Evolutionary conservation across 1,140 invertebrate species (phyloP).

Genomic region (Brachionus paranguensis): DNA sequence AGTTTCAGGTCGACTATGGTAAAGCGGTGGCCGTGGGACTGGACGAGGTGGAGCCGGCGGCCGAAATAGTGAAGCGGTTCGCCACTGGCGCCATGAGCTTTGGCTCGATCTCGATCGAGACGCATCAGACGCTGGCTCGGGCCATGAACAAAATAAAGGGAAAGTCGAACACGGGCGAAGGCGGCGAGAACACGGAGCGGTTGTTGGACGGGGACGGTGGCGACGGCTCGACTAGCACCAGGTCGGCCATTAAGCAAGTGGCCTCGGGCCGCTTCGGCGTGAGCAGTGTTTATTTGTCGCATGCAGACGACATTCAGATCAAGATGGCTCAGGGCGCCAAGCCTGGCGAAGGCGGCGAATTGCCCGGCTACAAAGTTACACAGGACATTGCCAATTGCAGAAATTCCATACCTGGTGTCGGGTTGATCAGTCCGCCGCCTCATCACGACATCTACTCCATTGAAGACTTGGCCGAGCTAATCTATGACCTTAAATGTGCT

Average conservation of each 20-base stretch:
- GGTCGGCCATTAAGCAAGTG: conserved; percentile 69
- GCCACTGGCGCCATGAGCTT: conserved; percentile 78
- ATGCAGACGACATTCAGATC: conserved; percentile 64
- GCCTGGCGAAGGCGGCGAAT: conserved; percentile 56
- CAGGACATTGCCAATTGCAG: conserved; percentile 88
- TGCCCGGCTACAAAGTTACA: conserved; percentile 65
- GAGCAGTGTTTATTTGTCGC: conserved; percentile 88
- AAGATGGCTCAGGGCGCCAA: conserved; percentile 58
- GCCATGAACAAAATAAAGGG: conserved; percentile 94
- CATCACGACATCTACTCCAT: conserved; percentile 99
- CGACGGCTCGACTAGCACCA: conserved; percentile 63
- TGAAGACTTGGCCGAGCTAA: conserved; percentile 94
- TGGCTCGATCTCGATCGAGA: conserved; percentile 84
- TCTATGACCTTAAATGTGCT: conserved; percentile 95
- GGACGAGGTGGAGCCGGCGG: conserved; percentile 78
- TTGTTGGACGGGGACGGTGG: conserved; percentile 65
- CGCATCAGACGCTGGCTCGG: conserved; percentile 84
- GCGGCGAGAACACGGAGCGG: conserved; percentile 64
- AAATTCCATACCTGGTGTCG: conserved; percentile 93
- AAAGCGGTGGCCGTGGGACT: conserved; percentile 67
- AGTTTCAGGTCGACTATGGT: conserved; percentile 73
- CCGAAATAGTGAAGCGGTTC: conserved; percentile 89
- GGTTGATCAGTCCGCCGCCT: conserved; percentile 92
- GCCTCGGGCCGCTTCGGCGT: conserved; percentile 96
- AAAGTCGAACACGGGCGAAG: conserved; percentile 95